Evolutionary conservation across 2,797 vertebrate species (phyloP), one percentile per base, ranked within the genome.

Genomic region (Chanos chanos): DNA sequence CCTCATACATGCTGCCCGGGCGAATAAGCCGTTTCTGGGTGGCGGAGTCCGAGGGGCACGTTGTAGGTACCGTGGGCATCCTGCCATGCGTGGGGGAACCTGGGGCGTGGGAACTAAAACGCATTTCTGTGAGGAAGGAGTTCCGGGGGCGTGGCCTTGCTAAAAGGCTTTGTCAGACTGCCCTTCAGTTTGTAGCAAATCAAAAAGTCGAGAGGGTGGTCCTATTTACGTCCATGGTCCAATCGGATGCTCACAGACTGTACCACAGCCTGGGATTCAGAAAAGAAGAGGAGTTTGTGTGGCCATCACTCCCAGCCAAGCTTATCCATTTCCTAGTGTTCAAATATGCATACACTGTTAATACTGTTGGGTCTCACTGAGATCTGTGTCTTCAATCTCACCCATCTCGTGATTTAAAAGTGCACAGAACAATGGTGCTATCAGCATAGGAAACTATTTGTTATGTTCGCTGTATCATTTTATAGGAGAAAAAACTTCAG

Each of bases 21-120:
- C 73, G 62, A 7, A 53, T 55, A 1, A 82, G 74, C 55, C 77
- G 76, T 44, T 83, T 84, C 64, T 83, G 84, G 81, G 80, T 86
- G 44, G 81, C 70, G 0, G 82, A 86, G 62, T 48, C 34, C 5
- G 52, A 66, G n/a, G 75, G 70, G 1, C 16, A 27, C 13, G 70
- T 83, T 18, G 67, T 83, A 6, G 81, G 79, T 16, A 79, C 56
- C 0, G 77, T 83, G 25, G 80, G 60, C 5, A 72, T 70, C 10
- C 12, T 58, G 10, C 60, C 66, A 5, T 49, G 68, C 16, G 25
- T 40, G 15, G 73, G 58, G 12, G 68, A 75, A n/a, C 21, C 45
- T 8, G 40, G 66, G 13, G 63, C 51, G 7, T 34, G 81, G 60
- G n/a, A 68, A 39, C 59, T 85, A 13, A n/a, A 71, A 5, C 71